Evolutionary conservation across 2,888 invertebrate genomes (phyloP).

Genomic region (Catocala sponsa): DNA sequence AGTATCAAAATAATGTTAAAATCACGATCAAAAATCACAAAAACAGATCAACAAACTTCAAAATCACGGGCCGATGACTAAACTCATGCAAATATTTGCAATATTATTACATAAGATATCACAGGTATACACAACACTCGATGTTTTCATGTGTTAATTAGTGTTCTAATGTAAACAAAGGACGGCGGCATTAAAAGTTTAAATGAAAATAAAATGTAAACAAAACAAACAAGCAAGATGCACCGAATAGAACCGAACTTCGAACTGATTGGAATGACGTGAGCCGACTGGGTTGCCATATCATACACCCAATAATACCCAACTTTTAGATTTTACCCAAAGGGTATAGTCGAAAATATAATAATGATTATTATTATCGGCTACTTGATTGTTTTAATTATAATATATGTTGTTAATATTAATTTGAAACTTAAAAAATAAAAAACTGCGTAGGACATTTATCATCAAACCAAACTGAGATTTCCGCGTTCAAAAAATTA

Average conservation of each 20-base stretch:
- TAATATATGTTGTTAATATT: neutral
- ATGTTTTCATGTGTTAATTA: conserved; percentile 31
- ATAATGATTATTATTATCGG: neutral
- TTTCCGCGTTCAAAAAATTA: no score
- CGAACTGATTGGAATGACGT: conserved; percentile 53
- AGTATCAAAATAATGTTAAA: conserved; percentile 24
- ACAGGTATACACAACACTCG: conserved; percentile 65
- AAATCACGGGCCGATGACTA: conserved; percentile 53
- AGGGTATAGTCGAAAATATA: neutral
- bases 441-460: no score
- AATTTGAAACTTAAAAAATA: no score
- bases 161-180: conserved; percentile 51
- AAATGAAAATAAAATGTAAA: conserved; percentile 61
- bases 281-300: conserved; percentile 38
- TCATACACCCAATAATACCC: neutral
- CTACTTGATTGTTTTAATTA: neutral
- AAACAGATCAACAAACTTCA: conserved; percentile 57
- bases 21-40: conserved; percentile 43
- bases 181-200: conserved; percentile 43
- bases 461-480: no score
- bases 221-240: conserved; percentile 58
- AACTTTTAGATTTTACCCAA: neutral
- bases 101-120: conserved; percentile 55
- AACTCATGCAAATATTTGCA: conserved; percentile 49
- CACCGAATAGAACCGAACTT: conserved; percentile 54